Evolutionary conservation across 2,113 vertebrate species (phyloP).

Genomic region (Alectura lathami): DNA sequence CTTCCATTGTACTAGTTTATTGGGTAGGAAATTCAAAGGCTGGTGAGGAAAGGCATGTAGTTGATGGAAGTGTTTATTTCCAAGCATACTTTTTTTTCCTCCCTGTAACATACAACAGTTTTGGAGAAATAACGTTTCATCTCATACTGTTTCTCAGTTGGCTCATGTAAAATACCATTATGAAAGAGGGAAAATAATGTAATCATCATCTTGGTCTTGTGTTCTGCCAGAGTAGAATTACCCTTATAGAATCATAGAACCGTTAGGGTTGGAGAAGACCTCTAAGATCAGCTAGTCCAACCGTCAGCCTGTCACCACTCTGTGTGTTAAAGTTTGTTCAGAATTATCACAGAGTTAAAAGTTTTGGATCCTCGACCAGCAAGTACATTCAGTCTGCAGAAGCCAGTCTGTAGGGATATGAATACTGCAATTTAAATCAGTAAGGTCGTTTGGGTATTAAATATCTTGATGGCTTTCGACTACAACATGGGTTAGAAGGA

Average conservation of each 20-base stretch:
- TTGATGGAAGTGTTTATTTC: neutral
- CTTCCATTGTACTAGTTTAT: neutral
- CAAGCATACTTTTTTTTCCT: neutral
- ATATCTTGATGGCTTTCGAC: no score
- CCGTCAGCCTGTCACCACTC: no score
- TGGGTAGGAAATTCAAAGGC: neutral
- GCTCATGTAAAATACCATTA: neutral
- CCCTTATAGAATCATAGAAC: no score
- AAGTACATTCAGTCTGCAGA: neutral
- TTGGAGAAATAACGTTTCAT: neutral
- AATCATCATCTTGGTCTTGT: no score
- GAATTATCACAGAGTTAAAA: neutral
- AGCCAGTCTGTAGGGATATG: no score
- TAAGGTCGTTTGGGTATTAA: no score
- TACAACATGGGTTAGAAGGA: no score
- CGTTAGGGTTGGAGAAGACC: no score
- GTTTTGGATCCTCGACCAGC: fast-evolving
- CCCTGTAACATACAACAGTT: neutral
- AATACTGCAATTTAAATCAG: no score
- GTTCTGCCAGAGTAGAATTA: neutral
- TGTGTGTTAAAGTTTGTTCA: neutral
- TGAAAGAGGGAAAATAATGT: neutral
- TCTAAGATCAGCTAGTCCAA: no score
- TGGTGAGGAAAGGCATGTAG: neutral
- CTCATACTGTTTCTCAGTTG: neutral